Base-by-base conservation (phyloP, 1,140 invertebrate species). In the Anastrepha ludens region DNA sequence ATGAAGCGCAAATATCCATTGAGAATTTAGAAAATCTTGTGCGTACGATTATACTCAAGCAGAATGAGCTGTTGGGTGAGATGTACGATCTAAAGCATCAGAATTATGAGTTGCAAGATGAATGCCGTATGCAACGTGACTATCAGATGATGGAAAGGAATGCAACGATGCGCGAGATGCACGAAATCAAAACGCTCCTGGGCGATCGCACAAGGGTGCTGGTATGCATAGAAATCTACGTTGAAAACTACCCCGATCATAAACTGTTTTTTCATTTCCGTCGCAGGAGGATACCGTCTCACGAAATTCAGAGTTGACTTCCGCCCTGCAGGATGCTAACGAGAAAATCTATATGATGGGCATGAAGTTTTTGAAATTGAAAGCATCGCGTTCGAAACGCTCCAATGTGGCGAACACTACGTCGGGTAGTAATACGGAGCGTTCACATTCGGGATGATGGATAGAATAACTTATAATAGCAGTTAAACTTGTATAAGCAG, bases 141-240 rank as follows among this genome's bases (percentile, higher is more conserved):
- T 92, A 90, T 85, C 91, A 92, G 41, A 55, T 89, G 2, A 89
- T 92, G 90, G 91, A 92, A 81, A 89, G 91, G 7, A 90, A 92
- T 55, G 88, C 89, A 0, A 58, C 92, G 41, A 88, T 92, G 11
- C 88, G 89, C 50, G 88, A 92, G 70, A 62, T 92, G 8, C 88
- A 90, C 44, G 89, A 90, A 47, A 58, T 89, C 11, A 90, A 90
- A n/a, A 67, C 58, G 2, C 39, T 89, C n/a, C 70, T 87, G 3
- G 44, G 70, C 44, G 55, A 59, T 59, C 85, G 87, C 59, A 86
- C 87, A 9, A 86, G 70, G 39, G 8, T 86, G 13, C 29, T 88
- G 87, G 87, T 88, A 88, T 17, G 8, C 15, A 3, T 29, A 8
- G 29, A 29, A 29, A 1, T 1, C 29, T 29, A 29, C 29, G 29